A percentile compares a stretch with the other conserved stretches of the same genome.
Evolutionary conservation across 2,888 invertebrate genomes (phyloP).

Genomic region (Lepidonotus clava): DNA sequence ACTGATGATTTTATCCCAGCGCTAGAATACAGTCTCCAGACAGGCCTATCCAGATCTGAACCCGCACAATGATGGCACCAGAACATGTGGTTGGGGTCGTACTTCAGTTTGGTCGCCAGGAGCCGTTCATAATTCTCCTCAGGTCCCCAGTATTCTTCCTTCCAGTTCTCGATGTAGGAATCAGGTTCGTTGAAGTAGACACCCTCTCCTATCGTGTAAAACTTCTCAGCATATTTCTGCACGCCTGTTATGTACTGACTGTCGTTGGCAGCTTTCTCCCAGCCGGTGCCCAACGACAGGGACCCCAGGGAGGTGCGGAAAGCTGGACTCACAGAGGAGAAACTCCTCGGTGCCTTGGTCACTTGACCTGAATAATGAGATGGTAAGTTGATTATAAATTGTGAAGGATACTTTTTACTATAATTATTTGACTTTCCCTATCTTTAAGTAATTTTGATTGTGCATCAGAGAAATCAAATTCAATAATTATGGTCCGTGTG

Average conservation of each 20-base stretch:
- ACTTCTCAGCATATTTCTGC: background rate
- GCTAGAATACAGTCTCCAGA: too few relatives aligned
- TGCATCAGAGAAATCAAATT: too few relatives aligned
- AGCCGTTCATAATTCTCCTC: constrained; percentile 15
- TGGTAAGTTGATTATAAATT: too few relatives aligned
- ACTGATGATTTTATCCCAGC: too few relatives aligned
- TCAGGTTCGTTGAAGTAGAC: constrained; percentile 45
- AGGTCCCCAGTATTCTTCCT: constrained; percentile 38
- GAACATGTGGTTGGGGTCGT: background rate
- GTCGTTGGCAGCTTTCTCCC: constrained; percentile 25
- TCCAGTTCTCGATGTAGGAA: constrained; percentile 26
- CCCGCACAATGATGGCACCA: constrained; percentile 44
- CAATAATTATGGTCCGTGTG: too few relatives aligned
- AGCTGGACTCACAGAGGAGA: constrained; percentile 27
- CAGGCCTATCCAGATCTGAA: constrained; percentile 40
- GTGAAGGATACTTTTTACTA: too few relatives aligned
- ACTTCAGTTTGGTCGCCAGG: background rate
- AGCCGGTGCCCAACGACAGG: constrained; percentile 42
- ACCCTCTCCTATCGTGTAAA: constrained; percentile 45
- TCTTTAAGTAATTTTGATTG: too few relatives aligned
- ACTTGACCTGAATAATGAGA: too few relatives aligned
- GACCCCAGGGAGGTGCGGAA: constrained; percentile 23
- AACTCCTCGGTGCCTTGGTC: too few relatives aligned
- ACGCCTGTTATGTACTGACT: background rate
- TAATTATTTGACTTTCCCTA: too few relatives aligned